phyloP scores from a whole-genome alignment of 2,113 vertebrate species.

The Pogonocichla stellata region DNA sequence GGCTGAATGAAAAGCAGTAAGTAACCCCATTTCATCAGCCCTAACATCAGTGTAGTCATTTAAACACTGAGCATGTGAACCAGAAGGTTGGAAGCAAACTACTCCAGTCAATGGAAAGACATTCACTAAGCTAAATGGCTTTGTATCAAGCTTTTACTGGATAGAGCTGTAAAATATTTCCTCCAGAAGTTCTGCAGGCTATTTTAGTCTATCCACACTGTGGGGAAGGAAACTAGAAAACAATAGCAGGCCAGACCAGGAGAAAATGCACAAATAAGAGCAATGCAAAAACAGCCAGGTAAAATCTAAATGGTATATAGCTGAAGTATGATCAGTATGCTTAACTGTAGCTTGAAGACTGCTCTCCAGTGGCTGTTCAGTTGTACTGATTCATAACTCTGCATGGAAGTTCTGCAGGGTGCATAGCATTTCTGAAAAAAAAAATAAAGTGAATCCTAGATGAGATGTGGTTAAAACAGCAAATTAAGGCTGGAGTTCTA shows the following conservation, averaged over 20 bases:
- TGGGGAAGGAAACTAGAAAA: constrained; percentile 37
- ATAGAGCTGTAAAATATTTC: constrained; percentile 26
- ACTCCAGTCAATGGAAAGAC: constrained; percentile 11
- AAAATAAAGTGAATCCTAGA: not conserved
- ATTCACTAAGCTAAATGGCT: constrained; percentile 21
- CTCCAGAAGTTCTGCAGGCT: constrained; percentile 11
- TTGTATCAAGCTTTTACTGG: constrained; percentile 27
- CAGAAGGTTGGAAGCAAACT: not conserved
- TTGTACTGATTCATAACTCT: not conserved
- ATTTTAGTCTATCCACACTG: not conserved
- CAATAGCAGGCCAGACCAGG: not conserved
- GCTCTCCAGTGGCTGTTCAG: constrained; percentile 8
- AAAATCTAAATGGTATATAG: not conserved
- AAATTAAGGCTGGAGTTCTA: not conserved
- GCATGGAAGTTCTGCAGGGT: not conserved
- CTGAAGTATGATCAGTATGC: not conserved
- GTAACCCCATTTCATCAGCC: not conserved
- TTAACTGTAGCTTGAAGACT: not conserved
- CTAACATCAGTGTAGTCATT: not conserved
- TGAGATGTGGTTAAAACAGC: not conserved
- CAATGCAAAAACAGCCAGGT: not conserved
- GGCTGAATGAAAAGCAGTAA: not conserved
- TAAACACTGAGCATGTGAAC: not conserved
- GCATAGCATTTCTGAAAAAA: rapidly evolving
- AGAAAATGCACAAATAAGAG: not conserved